A percentile compares a stretch with the other conserved stretches of the same genome.
Evolutionary conservation across 2,797 vertebrate genomes (phyloP).

Genomic region (Neostethus bicornis): DNA sequence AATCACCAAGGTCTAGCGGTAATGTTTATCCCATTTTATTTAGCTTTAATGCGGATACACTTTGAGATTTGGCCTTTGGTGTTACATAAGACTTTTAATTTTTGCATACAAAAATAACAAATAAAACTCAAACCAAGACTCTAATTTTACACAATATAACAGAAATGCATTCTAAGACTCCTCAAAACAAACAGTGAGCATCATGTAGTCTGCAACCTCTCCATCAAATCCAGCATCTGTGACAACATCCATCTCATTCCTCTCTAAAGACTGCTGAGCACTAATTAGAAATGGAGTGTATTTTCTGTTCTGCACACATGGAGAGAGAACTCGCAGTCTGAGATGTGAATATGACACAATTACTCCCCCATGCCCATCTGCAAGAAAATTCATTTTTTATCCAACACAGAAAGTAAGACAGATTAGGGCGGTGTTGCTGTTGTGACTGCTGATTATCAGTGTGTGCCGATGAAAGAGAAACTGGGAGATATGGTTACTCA

Average conservation of each 20-base stretch:
- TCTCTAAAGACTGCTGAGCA: slow-evolving; percentile 32
- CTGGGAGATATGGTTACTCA: background rate
- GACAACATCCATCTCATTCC: slow-evolving; percentile 46
- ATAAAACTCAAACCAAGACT: too few relatives aligned
- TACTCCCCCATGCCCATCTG: slow-evolving; percentile 37
- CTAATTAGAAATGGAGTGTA: slow-evolving; percentile 57
- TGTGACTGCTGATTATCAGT: slow-evolving; percentile 2
- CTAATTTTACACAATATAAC: background rate
- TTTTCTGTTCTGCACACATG: slow-evolving; percentile 36
- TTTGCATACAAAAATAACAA: too few relatives aligned
- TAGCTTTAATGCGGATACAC: too few relatives aligned
- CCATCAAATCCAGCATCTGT: slow-evolving; percentile 50
- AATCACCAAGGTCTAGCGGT: too few relatives aligned
- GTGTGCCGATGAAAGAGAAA: background rate
- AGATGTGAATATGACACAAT: slow-evolving; percentile 51
- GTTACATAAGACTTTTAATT: too few relatives aligned
- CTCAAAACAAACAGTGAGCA: slow-evolving; percentile 33
- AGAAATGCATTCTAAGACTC: slow-evolving; percentile 12
- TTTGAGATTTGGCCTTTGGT: background rate
- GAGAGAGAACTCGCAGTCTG: slow-evolving; percentile 28
- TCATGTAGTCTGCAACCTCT: slow-evolving; percentile 27
- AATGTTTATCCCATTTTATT: too few relatives aligned
- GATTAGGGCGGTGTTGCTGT: slow-evolving; percentile 7
- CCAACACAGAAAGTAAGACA: slow-evolving; percentile 12
- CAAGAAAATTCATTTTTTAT: slow-evolving; percentile 27